These are phyloP conservation scores for Drosophila ohnishii DNA, from an alignment of 1,140 invertebrate genomes.

Conservation along the genomic window DNA sequence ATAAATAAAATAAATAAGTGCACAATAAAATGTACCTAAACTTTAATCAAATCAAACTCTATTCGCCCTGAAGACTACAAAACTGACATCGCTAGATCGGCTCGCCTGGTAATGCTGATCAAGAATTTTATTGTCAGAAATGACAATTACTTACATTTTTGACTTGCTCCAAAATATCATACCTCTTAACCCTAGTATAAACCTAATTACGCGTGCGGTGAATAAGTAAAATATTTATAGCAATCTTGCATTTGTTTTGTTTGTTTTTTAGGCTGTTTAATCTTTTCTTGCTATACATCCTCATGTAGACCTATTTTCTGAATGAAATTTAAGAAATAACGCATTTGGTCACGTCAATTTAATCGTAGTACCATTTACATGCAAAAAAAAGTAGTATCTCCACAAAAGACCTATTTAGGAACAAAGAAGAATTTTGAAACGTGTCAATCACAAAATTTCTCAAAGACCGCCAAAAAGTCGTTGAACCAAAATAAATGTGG, in stretches of 20 bases:
- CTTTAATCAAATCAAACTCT: no score
- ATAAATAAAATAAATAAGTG: no score
- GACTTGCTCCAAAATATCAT: neutral
- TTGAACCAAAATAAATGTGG: conserved; percentile 22
- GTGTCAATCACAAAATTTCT: conserved; percentile 21
- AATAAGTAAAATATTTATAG: neutral
- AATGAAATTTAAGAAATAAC: conserved; percentile 17
- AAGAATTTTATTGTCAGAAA: no score
- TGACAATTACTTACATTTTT: neutral
- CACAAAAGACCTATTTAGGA: conserved; percentile 13
- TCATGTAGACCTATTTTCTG: conserved; percentile 34
- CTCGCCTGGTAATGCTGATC: no score
- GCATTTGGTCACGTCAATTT: conserved; percentile 15
- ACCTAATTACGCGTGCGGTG: neutral
- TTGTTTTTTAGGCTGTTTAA: neutral
- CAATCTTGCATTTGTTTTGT: neutral
- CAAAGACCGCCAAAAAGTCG: conserved; percentile 13
- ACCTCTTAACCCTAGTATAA: no score
- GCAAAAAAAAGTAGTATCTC: conserved; percentile 1
- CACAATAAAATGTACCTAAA: no score
- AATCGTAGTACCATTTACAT: conserved; percentile 6
- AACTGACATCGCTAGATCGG: no score
- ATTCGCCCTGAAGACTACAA: no score
- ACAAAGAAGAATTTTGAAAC: conserved; percentile 31
- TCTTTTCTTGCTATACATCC: conserved; percentile 1